Percentiles rank a stretch among this genome's conserved stretches.
These are phyloP conservation scores for Catalaphyllia jardinei DNA, from an alignment of 64 coral and sea anemone species.

Conservation along the genomic window DNA sequence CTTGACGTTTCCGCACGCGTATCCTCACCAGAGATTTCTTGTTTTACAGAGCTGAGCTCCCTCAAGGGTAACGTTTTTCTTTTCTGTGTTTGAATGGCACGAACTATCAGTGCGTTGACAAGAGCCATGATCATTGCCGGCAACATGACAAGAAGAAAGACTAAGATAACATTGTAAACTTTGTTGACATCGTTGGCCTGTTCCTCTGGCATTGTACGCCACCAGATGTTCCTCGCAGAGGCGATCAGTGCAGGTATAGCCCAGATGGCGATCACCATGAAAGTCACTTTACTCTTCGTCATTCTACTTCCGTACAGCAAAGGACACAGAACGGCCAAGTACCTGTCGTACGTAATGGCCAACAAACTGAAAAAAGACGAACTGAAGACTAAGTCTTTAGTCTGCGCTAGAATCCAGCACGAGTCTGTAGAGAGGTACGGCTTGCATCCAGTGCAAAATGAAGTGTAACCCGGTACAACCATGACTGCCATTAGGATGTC, in stretches of 20 bases:
- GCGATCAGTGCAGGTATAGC: constrained; percentile 5
- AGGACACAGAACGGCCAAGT: constrained; percentile 40
- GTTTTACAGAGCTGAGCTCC: neutral
- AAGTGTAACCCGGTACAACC: constrained; percentile 39
- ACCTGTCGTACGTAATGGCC: constrained; percentile 57
- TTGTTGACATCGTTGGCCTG: neutral
- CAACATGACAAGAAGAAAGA: constrained; percentile 12
- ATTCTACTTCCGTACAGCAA: constrained; percentile 28
- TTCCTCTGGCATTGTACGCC: neutral
- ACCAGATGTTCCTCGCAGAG: constrained; percentile 27
- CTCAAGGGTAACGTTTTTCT: neutral
- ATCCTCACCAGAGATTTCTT: neutral
- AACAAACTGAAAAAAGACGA: constrained; percentile 38
- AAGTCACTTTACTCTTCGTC: neutral
- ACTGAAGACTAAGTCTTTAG: constrained; percentile 49
- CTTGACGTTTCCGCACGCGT: neutral
- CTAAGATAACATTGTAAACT: constrained; percentile 26
- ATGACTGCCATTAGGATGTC: constrained; percentile 58
- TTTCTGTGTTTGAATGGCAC: constrained; percentile 13
- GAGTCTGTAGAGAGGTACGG: neutral
- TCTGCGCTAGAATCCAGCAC: constrained; percentile 46
- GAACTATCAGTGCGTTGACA: neutral
- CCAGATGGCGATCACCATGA: constrained; percentile 14
- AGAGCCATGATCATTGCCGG: constrained; percentile 13
- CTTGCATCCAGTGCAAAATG: constrained; percentile 29